phyloP scores from a whole-genome alignment of 2,797 vertebrate genomes.

The Orestias chungarensis region DNA sequence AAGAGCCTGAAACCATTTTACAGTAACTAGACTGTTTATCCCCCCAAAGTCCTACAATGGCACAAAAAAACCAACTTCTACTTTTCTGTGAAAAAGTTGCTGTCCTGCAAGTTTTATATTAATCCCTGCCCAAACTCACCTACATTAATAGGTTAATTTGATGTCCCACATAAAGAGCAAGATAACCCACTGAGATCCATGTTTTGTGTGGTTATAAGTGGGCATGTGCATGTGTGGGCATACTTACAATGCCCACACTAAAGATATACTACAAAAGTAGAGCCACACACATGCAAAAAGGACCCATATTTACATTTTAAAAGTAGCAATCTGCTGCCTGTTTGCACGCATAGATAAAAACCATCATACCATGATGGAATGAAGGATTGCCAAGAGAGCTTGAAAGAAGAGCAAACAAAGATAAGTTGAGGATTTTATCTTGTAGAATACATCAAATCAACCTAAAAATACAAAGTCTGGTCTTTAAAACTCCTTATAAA shows the following conservation, averaged over 20 bases:
- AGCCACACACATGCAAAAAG: slow-evolving; percentile 8
- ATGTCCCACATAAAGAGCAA: slow-evolving; percentile 6
- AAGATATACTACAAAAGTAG: not conserved
- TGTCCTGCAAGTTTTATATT: not conserved
- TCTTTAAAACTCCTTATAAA: not conserved
- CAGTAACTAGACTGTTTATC: not conserved
- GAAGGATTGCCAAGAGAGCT: not conserved
- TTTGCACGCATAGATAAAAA: slow-evolving; percentile 19
- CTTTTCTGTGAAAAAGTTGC: too few relatives aligned
- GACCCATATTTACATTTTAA: slow-evolving; percentile 36
- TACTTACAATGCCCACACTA: not conserved
- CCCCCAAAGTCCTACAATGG: not conserved
- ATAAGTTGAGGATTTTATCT: slow-evolving; percentile 2
- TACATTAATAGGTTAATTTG: too few relatives aligned
- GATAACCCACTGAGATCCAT: not conserved
- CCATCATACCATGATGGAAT: slow-evolving; percentile 6
- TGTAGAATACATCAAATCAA: not conserved
- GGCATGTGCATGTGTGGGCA: not conserved
- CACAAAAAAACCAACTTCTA: not conserved
- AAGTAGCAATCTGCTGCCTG: slow-evolving; percentile 20
- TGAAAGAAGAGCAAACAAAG: not conserved
- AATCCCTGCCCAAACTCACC: not conserved
- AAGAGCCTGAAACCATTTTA: not conserved
- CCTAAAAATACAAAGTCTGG: not conserved
- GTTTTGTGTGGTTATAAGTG: not conserved